Evolutionary conservation across 1,140 invertebrate species (phyloP), one percentile per base, ranked within the genome.

Genomic region (Lucilia cuprina): DNA sequence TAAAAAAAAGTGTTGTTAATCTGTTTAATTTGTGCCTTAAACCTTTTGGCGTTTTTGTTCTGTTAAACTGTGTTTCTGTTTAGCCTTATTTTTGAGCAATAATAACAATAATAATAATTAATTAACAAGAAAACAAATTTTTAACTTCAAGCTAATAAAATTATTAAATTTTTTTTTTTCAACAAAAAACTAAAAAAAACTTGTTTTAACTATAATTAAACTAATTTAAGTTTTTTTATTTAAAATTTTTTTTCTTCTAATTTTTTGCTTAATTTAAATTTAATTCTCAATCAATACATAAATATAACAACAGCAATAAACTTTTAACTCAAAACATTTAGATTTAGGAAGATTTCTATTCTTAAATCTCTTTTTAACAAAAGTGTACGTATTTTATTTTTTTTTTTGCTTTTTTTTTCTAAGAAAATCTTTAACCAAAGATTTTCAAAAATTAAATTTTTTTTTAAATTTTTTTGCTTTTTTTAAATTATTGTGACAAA

Each of bases 361-460:
- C 65, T 70, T 70, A 70, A 70, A 70, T 70, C 65, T 70, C 65
- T 70, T 19, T 21, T 21, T 70, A 70, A 70, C 65, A 25, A 70
- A 70, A 70, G 7, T 25, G n/a, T 21, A 70, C 65, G n/a, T 70
- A 70, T 21, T n/a, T 60, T 60, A 14, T 60, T 17, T 7, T 60
- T 17, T 60, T 60, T n/a, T 60, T 60, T 60, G 0, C 21, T 25
- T 70, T 70, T 19, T 65, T 65, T 49, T 5, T 49, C 49, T 12
- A 49, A 49, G 17, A 55, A 55, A 55, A 55, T 41, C 41, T 41
- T 5, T 4, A 55, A 55, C 12, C 1, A 55, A 55, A 55, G 13
- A 55, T 55, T 25, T 70, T 70, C 21, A 25, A 1, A 25, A 30
- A 30, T 2, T 30, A 30, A 21, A 25, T 70, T 10, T 25, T 41